Base-by-base conservation (phyloP, 2,888 invertebrate genomes). In the Sminthurinus aureus region DNA sequence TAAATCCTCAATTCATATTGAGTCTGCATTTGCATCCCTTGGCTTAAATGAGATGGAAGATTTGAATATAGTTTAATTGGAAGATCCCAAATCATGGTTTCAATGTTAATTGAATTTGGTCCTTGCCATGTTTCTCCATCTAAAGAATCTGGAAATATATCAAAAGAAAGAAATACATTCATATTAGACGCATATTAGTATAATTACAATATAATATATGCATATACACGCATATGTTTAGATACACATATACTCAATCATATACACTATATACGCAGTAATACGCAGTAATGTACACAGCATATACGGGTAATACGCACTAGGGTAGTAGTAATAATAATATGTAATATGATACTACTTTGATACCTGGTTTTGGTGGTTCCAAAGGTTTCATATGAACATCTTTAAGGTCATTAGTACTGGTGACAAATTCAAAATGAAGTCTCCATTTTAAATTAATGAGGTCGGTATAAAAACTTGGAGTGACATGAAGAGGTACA, bases 81-180 rank as follows among this genome's bases (percentile, higher is more conserved):
- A 82, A 99, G 92, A 91, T 98, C 97, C 99, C 99, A 99, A 18
- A 98, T 95, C 97, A 99, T 98, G 0, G 99, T 99, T 91, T 99
- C 98, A 84, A 99, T 98, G 15, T 96, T 94, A 52, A 98, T 92
- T 87, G 94, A 94, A 1, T 94, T 91, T 0, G 98, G 98, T 0
- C 96, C 98, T 89, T 94, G 94, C 94, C 98, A 96, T 22, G 92
- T 92, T 20, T 90, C 87, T 78, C 90, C 90, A 71, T 91, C 93
- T 50, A 92, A 91, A 50, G 93, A 92, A 84, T 92, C 92, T 76
- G n/a, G n/a, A n/a, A n/a, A n/a, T n/a, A n/a, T n/a, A n/a, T n/a
- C n/a, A n/a, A n/a, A n/a, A n/a, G n/a, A n/a, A n/a, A n/a, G n/a
- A n/a, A n/a, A n/a, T n/a, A n/a, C n/a, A n/a, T n/a, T n/a, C n/a